phyloP scores from a whole-genome alignment of 2,797 vertebrate species.

The Brachymystax lenok region DNA sequence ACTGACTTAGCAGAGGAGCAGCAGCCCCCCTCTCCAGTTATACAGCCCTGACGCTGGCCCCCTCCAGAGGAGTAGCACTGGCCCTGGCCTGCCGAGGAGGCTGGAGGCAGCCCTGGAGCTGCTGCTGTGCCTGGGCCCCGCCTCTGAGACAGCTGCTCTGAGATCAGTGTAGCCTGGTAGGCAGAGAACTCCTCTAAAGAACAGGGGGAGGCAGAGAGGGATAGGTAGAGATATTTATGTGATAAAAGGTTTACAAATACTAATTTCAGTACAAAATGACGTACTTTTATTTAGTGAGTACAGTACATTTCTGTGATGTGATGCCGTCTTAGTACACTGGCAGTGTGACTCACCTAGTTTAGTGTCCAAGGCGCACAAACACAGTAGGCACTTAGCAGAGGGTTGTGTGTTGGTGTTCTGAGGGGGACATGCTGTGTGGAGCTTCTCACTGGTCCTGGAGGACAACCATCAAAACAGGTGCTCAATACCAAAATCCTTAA shows the following conservation, averaged over 20 bases:
- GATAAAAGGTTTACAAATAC: neutral
- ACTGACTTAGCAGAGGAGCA: slow-evolving; percentile 51
- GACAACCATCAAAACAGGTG: slow-evolving; percentile 11
- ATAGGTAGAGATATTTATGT: neutral
- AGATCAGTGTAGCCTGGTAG: slow-evolving; percentile 81
- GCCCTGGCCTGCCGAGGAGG: neutral
- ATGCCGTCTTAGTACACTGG: neutral
- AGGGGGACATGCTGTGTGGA: slow-evolving; percentile 68
- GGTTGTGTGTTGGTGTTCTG: neutral
- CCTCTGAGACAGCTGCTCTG: slow-evolving; percentile 71
- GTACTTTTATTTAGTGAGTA: neutral
- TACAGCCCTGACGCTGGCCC: slow-evolving; percentile 36
- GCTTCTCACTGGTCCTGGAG: slow-evolving; percentile 90
- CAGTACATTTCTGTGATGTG: neutral
- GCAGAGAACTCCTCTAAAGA: slow-evolving; percentile 82
- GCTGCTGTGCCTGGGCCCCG: neutral
- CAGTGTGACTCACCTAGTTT: slow-evolving; percentile 68
- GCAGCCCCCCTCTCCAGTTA: slow-evolving; percentile 29
- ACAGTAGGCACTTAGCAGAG: slow-evolving; percentile 81
- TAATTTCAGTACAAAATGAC: neutral
- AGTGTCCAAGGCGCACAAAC: slow-evolving; percentile 80
- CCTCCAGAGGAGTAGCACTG: slow-evolving; percentile 35
- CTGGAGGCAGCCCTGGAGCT: neutral
- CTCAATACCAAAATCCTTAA: neutral
- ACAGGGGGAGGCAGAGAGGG: neutral